Percentiles rank a stretch among this genome's conserved stretches.
These are phyloP conservation scores for Alviniconcha marisindica DNA, from an alignment of 1,140 invertebrate species.

Conservation along the genomic window DNA sequence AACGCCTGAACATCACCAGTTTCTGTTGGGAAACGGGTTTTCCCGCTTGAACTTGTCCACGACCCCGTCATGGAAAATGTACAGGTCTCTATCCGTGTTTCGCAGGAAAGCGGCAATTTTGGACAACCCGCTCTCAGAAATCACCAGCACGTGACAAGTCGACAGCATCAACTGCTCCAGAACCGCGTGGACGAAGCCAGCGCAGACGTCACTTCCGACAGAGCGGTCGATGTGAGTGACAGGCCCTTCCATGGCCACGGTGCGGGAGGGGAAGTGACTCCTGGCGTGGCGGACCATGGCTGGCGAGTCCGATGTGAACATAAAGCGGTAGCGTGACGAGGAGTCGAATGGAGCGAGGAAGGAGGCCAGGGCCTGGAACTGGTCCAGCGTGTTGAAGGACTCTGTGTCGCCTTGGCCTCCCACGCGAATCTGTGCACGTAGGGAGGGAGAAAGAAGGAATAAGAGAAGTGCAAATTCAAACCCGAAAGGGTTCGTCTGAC, in stretches of 20 bases:
- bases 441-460: too few relatives aligned
- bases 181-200: conserved; percentile 34
- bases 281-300: neutral
- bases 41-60: conserved; percentile 13
- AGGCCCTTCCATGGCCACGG: neutral
- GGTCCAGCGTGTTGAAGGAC: neutral
- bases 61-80: neutral
- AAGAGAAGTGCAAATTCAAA: too few relatives aligned
- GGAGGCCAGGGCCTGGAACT: neutral
- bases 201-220: conserved; percentile 22
- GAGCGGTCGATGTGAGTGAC: conserved; percentile 17
- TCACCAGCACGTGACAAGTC: conserved; percentile 43
- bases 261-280: neutral
- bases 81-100: neutral
- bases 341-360: neutral
- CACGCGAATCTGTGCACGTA: neutral
- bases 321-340: neutral
- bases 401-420: conserved; percentile 2
- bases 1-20: too few relatives aligned
- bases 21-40: conserved; percentile 1
- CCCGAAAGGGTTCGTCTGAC: too few relatives aligned
- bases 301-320: conserved; percentile 20
- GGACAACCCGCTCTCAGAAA: conserved; percentile 32
- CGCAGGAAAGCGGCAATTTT: conserved; percentile 7
- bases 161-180: conserved; percentile 41